Percentiles rank a stretch among this genome's conserved stretches.
phyloP scores from a whole-genome alignment of 2,113 vertebrate species.

The Protobothrops mucrosquamatus region DNA sequence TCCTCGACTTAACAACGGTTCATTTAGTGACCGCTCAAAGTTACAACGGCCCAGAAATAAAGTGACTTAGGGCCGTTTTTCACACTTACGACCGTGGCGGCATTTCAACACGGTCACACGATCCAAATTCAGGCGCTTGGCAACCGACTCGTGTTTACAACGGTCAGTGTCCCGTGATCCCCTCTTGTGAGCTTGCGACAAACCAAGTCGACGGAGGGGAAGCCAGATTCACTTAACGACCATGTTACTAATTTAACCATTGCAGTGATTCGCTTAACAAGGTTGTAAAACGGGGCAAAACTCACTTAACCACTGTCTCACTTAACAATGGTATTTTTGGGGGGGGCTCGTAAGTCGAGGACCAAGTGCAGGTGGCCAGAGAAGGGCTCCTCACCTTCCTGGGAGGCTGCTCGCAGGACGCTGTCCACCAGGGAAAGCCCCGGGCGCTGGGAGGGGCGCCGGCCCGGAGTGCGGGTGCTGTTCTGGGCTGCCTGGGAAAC shows the following conservation, averaged over 20 bases:
- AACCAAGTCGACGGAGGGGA: accelerated
- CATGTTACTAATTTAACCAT: neutral
- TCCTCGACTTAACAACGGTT: too few species aligned
- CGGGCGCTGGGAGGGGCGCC: accelerated
- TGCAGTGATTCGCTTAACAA: neutral
- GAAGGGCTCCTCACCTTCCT: slow-evolving; percentile 56
- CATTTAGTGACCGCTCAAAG: too few species aligned
- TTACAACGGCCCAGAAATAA: too few species aligned
- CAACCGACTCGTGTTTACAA: neutral
- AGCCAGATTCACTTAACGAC: neutral
- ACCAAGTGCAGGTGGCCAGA: too few species aligned
- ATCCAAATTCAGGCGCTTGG: neutral
- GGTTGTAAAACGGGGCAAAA: neutral
- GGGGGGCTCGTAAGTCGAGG: neutral
- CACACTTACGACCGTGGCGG: neutral
- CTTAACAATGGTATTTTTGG: neutral
- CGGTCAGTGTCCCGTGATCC: neutral
- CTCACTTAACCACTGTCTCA: neutral
- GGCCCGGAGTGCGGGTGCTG: neutral
- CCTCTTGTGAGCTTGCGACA: neutral
- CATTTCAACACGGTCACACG: neutral
- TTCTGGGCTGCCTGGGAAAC: slow-evolving; percentile 49
- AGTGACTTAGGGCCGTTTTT: neutral
- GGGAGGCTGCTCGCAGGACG: slow-evolving; percentile 1
- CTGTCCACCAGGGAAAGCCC: slow-evolving; percentile 46